phyloP scores from a whole-genome alignment of 2,888 invertebrate genomes.

The Acanthosepion pharaonis region DNA sequence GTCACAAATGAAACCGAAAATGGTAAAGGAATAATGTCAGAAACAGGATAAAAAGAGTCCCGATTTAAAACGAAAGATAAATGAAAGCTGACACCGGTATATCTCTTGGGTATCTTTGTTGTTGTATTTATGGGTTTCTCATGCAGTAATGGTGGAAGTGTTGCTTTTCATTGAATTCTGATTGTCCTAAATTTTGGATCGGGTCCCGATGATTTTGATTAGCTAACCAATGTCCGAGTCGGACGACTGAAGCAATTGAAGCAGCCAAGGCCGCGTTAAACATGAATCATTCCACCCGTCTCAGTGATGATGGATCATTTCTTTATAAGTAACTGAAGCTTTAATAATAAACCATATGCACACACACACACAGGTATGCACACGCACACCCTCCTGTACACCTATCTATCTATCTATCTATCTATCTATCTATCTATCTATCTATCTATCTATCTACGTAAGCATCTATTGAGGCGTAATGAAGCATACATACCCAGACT shows the following conservation, averaged over 20 bases:
- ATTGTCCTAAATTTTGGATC: conserved; percentile 9
- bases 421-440: background rate
- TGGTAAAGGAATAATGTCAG: background rate
- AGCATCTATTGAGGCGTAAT: background rate
- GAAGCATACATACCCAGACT: conserved; percentile 2
- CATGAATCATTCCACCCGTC: background rate
- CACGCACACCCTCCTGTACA: no score
- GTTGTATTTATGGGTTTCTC: background rate
- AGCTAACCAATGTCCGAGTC: conserved; percentile 33
- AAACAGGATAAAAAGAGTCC: background rate
- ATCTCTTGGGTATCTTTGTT: background rate
- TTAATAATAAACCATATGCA: background rate
- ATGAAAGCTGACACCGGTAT: background rate
- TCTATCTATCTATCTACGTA: no score
- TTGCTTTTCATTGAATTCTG: background rate
- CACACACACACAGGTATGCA: no score
- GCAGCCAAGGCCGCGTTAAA: background rate
- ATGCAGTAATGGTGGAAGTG: background rate
- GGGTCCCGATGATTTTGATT: background rate
- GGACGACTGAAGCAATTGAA: background rate
- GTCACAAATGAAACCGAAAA: background rate
- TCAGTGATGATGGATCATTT: background rate
- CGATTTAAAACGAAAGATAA: background rate
- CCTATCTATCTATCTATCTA: background rate
- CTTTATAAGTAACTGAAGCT: background rate